phyloP scores from a whole-genome alignment of 2,113 vertebrate genomes.

The Heptranchias perlo region DNA sequence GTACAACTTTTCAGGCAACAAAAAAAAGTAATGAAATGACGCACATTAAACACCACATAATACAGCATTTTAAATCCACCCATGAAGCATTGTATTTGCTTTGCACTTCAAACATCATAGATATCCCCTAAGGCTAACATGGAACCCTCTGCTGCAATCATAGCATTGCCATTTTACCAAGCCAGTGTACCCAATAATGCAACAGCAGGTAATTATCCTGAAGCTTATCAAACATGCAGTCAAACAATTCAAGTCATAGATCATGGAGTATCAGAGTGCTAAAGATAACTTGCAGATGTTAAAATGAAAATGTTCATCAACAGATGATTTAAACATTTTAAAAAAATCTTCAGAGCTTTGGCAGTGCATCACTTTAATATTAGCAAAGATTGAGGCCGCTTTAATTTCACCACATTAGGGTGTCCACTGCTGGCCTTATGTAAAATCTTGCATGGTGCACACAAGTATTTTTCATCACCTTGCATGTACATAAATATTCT shows the following conservation, averaged over 20 bases:
- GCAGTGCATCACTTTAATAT: neutral
- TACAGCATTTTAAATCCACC: neutral
- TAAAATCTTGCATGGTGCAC: neutral
- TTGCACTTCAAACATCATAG: neutral
- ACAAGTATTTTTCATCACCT: neutral
- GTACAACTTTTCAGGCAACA: neutral
- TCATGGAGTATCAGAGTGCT: neutral
- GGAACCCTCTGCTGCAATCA: neutral
- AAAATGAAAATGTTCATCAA: neutral
- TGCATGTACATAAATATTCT: neutral
- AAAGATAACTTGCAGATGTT: neutral
- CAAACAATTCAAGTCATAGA: neutral
- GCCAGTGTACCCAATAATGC: neutral
- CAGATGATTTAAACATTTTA: neutral
- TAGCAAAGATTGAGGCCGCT: neutral
- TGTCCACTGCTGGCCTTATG: neutral
- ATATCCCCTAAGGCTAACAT: neutral
- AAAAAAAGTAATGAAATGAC: neutral
- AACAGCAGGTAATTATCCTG: neutral
- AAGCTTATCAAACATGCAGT: neutral
- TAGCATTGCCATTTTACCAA: neutral
- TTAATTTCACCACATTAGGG: neutral
- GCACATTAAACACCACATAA: neutral
- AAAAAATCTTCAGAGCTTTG: neutral
- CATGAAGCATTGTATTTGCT: neutral